Percentiles rank a stretch among this genome's conserved stretches.
phyloP scores from a whole-genome alignment of 2,888 invertebrate genomes.

The Scaptomyza flava region DNA sequence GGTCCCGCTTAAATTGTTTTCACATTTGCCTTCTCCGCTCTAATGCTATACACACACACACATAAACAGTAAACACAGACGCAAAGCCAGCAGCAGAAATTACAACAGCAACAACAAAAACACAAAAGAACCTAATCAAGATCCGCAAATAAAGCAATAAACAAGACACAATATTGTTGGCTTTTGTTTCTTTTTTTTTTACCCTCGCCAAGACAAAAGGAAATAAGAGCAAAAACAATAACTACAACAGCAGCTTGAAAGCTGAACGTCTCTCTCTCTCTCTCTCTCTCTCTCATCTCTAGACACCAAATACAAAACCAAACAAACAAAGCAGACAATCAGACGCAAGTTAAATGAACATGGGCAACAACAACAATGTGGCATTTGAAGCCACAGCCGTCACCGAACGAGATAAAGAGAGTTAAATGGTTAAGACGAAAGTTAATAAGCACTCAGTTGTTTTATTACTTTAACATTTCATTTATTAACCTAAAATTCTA shows the following conservation, averaged over 20 bases:
- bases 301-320: constrained; percentile 15
- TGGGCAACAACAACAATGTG: constrained; percentile 24
- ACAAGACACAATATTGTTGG: constrained; percentile 71
- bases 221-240: constrained; percentile 61
- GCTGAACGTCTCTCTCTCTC: constrained; percentile 35
- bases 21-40: constrained; percentile 60
- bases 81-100: constrained; percentile 33
- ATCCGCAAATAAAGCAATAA: constrained; percentile 79
- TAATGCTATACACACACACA: constrained; percentile 43
- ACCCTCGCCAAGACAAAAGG: constrained; percentile 50
- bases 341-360: constrained; percentile 71
- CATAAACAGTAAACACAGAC: constrained; percentile 23
- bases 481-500: too few species aligned
- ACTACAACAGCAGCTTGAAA: constrained; percentile 35
- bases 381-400: not conserved
- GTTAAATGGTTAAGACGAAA: not conserved
- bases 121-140: constrained; percentile 78
- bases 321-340: constrained; percentile 43
- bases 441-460: too few species aligned
- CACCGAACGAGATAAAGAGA: not conserved
- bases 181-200: constrained; percentile 24
- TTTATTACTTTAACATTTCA: too few species aligned
- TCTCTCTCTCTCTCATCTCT: constrained; percentile 23
- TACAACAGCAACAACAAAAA: constrained; percentile 30
- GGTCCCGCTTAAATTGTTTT: constrained; percentile 78